These are phyloP conservation scores for Monoplex corrugatus DNA, from an alignment of 2,888 invertebrate species.

Conservation along the genomic window DNA sequence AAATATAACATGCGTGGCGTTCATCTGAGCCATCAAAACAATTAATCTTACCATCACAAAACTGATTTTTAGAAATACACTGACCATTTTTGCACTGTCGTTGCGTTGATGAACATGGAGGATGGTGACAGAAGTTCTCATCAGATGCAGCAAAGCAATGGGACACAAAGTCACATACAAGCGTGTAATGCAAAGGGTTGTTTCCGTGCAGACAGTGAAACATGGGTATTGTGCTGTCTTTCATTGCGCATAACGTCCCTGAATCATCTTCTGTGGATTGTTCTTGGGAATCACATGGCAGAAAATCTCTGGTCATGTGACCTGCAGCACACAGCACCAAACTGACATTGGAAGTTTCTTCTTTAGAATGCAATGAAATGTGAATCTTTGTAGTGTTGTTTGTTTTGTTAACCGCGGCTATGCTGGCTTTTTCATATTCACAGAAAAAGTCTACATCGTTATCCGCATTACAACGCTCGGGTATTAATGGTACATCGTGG, in stretches of 20 bases:
- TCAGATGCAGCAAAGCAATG: neutral
- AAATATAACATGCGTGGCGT: neutral
- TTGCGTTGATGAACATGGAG: neutral
- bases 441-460: neutral
- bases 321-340: neutral
- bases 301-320: slow-evolving; percentile 26
- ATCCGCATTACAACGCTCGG: neutral
- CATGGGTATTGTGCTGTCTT: neutral
- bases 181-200: neutral
- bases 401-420: too few species aligned
- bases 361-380: neutral
- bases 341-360: neutral
- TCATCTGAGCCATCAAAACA: slow-evolving; percentile 44
- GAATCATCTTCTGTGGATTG: neutral
- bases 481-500: neutral
- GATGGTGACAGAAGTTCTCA: slow-evolving; percentile 14
- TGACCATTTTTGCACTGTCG: neutral
- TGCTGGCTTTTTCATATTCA: neutral
- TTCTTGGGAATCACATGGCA: neutral
- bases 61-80: neutral
- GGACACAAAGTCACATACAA: neutral
- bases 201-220: neutral
- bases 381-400: neutral
- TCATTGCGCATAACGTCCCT: neutral
- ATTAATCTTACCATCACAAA: slow-evolving; percentile 15